Percentiles rank a stretch among this genome's conserved stretches.
These are phyloP conservation scores for Psilopogon haemacephalus DNA, from an alignment of 2,113 vertebrate species.

Conservation along the genomic window DNA sequence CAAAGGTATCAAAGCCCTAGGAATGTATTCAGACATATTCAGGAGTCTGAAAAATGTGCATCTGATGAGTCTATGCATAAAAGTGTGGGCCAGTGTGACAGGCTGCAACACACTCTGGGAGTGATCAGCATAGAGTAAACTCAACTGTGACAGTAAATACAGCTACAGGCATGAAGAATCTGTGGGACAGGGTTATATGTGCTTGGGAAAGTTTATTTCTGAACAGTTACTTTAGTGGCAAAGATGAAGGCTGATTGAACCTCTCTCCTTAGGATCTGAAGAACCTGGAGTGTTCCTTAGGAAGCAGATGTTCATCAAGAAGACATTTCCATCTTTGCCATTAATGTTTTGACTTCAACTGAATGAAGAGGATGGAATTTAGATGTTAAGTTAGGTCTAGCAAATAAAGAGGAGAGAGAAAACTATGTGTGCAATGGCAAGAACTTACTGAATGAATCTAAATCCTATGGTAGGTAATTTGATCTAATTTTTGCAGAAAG, in stretches of 20 bases:
- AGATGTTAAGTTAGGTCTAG: conserved; percentile 35
- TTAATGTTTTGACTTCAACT: conserved; percentile 45
- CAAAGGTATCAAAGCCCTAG: not conserved
- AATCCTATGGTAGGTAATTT: conserved; percentile 74
- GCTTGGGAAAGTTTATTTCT: not conserved
- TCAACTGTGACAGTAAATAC: not conserved
- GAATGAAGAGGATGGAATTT: conserved; percentile 20
- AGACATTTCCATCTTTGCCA: not conserved
- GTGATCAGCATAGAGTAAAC: not conserved
- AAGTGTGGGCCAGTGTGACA: not conserved
- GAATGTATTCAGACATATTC: not conserved
- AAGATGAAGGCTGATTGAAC: not conserved
- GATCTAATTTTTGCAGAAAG: conserved; percentile 81
- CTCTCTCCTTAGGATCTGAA: not conserved
- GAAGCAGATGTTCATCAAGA: conserved; percentile 5
- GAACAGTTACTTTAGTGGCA: not conserved
- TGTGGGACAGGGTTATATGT: not conserved
- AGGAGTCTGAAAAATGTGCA: not conserved
- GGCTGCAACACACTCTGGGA: not conserved
- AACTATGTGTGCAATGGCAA: conserved; percentile 44
- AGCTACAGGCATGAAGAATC: not conserved
- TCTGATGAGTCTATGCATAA: not conserved
- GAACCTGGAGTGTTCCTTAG: not conserved
- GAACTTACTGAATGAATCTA: conserved; percentile 64
- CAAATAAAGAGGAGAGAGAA: conserved; percentile 47